Conservation (phyloP, 2,797 vertebrate species). For the Esox masquinongy region DNA sequence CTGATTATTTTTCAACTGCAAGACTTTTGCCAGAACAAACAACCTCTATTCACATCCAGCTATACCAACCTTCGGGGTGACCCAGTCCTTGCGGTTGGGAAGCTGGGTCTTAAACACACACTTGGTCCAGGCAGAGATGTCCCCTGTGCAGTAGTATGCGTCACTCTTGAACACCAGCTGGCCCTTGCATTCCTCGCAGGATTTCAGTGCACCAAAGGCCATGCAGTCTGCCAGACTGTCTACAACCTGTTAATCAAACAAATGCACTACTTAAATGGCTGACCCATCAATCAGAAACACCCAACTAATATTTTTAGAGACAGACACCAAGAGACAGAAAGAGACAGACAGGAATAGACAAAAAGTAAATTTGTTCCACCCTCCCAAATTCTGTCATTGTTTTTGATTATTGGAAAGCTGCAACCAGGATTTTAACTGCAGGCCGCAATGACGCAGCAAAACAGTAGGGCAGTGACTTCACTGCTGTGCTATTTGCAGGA, state of each 20-base stretch:
- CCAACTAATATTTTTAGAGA: neutral
- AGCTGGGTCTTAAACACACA: slow-evolving; percentile 88
- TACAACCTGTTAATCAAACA: slow-evolving; percentile 77
- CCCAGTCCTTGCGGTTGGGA: slow-evolving; percentile 87
- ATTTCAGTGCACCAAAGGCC: slow-evolving; percentile 87
- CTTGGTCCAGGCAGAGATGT: slow-evolving; percentile 97
- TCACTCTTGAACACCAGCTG: slow-evolving; percentile 94
- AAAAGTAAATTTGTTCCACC: too few species aligned
- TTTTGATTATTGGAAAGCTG: too few species aligned
- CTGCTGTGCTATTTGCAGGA: too few species aligned
- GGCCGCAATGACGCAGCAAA: too few species aligned
- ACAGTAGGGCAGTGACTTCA: too few species aligned
- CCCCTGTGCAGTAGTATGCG: slow-evolving; percentile 89
- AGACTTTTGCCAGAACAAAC: neutral
- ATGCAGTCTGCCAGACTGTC: slow-evolving; percentile 92
- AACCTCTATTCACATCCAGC: neutral
- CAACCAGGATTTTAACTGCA: too few species aligned
- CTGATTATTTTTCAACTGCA: neutral
- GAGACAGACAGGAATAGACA: neutral
- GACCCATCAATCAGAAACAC: neutral
- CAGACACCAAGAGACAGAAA: neutral
- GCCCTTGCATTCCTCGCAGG: slow-evolving; percentile 86
- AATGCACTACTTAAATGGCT: neutral
- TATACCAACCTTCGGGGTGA: slow-evolving; percentile 86
- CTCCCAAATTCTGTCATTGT: too few species aligned